Conservation (phyloP, 92 coral and sea anemone genomes). For the Hydrozoanthus gracilis region DNA sequence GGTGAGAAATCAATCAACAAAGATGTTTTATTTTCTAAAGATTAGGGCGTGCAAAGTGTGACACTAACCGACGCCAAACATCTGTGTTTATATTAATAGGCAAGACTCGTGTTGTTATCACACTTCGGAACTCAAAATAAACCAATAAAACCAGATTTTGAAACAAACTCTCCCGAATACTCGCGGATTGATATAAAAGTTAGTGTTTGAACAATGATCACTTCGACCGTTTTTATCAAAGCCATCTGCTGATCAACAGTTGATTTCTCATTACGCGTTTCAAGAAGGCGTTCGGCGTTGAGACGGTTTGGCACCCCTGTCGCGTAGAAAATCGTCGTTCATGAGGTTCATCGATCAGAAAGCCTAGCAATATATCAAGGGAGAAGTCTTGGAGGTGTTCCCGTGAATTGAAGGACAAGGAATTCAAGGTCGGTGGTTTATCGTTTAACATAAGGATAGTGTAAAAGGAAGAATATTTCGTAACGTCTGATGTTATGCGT, state of each 20-base stretch:
- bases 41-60: too few relatives aligned
- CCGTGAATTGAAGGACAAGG: not conserved
- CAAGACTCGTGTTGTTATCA: too few relatives aligned
- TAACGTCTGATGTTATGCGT: not conserved
- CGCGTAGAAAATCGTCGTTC: not conserved
- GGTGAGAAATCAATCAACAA: too few relatives aligned
- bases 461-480: not conserved
- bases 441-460: not conserved
- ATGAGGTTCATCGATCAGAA: not conserved
- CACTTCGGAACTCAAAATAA: too few relatives aligned
- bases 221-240: too few relatives aligned
- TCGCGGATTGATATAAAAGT: too few relatives aligned
- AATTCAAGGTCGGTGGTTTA: conserved; percentile 19
- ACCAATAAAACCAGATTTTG: too few relatives aligned
- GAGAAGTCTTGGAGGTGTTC: not conserved
- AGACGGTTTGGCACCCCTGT: not conserved
- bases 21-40: too few relatives aligned
- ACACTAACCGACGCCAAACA: too few relatives aligned
- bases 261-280: conserved; percentile 10
- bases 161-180: too few relatives aligned
- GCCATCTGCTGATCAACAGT: conserved; percentile 4
- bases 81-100: too few relatives aligned
- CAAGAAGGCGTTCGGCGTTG: not conserved
- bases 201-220: too few relatives aligned
- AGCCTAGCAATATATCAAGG: not conserved